phyloP scores from a whole-genome alignment of 2,797 vertebrate genomes.

The Manis crassicaudata region DNA sequence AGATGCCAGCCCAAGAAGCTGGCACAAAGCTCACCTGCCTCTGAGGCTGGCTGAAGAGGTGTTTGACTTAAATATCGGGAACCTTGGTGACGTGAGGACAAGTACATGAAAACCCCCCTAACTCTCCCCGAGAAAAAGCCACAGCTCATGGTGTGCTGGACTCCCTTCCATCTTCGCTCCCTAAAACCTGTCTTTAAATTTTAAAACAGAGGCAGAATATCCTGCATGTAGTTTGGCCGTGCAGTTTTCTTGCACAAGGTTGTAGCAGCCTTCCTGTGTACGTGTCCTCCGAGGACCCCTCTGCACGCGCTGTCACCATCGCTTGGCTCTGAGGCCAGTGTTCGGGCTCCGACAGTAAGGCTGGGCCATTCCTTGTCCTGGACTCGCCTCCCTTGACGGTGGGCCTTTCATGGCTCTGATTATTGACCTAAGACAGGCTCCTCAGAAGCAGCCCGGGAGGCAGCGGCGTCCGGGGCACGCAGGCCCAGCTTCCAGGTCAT shows the following conservation, averaged over 20 bases:
- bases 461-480: not conserved
- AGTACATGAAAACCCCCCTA: not conserved
- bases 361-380: not conserved
- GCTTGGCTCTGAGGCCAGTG: fast-evolving
- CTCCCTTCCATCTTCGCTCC: fast-evolving
- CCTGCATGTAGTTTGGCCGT: fast-evolving
- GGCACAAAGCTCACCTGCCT: fast-evolving
- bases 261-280: fast-evolving
- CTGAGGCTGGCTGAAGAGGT: not conserved
- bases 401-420: fast-evolving
- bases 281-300: fast-evolving
- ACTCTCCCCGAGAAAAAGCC: fast-evolving
- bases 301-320: fast-evolving
- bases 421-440: not conserved
- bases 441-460: not conserved
- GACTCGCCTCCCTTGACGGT: fast-evolving
- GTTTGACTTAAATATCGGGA: fast-evolving
- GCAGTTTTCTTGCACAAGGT: fast-evolving
- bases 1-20: not conserved
- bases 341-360: not conserved
- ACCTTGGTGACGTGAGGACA: fast-evolving
- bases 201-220: not conserved
- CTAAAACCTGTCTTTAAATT: fast-evolving
- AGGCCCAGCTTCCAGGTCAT: fast-evolving
- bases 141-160: fast-evolving